Conservation (phyloP, 2,888 invertebrate genomes). For the Chrysotoxum bicinctum region DNA sequence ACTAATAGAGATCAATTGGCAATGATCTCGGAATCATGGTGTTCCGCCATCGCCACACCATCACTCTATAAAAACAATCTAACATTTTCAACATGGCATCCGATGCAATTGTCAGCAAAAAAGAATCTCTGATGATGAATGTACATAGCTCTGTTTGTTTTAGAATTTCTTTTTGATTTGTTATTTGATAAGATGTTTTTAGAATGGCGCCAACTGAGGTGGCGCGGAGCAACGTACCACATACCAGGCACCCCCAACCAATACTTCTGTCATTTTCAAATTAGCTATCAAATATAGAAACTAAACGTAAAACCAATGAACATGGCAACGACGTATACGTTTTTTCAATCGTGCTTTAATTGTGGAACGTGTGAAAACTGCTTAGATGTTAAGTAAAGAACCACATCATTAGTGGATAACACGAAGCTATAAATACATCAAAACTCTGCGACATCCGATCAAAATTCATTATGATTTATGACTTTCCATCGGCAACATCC, state of each 20-base stretch:
- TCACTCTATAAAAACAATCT: constrained; percentile 1
- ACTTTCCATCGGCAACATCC: not conserved
- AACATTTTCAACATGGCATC: not conserved
- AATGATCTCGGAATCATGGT: constrained; percentile 21
- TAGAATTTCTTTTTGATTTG: not conserved
- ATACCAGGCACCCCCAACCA: not conserved
- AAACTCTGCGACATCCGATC: not conserved
- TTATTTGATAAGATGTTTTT: constrained; percentile 1
- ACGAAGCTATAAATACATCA: not conserved
- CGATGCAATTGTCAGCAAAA: not conserved
- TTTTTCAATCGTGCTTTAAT: not conserved
- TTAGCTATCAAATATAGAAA: not conserved
- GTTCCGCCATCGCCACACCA: not conserved
- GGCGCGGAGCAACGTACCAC: not conserved
- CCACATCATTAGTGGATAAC: not conserved
- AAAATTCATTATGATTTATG: not conserved
- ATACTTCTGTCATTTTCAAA: constrained; percentile 1
- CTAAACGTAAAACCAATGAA: not conserved
- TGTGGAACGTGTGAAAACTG: not conserved
- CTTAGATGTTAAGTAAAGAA: not conserved
- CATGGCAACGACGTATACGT: not conserved
- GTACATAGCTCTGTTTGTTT: not conserved
- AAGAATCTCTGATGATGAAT: not conserved
- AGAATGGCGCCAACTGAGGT: not conserved
- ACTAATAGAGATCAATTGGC: constrained; percentile 35